phyloP scores from a whole-genome alignment of 1,140 invertebrate species.

The Drosophila sechellia region DNA sequence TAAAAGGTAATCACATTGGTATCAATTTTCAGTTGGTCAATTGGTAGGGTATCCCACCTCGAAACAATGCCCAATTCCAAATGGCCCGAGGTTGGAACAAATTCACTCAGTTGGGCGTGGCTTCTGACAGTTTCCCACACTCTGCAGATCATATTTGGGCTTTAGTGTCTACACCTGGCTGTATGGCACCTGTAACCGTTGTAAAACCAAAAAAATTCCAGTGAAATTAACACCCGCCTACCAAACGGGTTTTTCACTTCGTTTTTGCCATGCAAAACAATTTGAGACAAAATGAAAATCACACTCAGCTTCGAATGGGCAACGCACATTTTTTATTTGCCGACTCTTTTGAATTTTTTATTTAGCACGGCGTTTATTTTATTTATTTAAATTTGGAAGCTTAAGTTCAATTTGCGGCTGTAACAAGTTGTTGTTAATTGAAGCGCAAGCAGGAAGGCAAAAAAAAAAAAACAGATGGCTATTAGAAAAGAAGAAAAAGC shows the following conservation, averaged over 20 bases:
- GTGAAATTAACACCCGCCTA: conserved; percentile 66
- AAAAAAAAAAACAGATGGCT: conserved; percentile 33
- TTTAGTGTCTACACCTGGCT: conserved; percentile 14
- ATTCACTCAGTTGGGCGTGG: conserved; percentile 16
- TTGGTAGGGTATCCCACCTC: neutral
- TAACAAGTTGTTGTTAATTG: conserved; percentile 82
- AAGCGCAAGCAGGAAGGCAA: conserved; percentile 62
- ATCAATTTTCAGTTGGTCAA: conserved; percentile 16
- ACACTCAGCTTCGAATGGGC: conserved; percentile 39
- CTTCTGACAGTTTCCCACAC: conserved; percentile 56
- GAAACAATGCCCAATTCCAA: neutral
- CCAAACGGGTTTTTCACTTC: conserved; percentile 47
- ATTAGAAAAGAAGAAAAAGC: conserved; percentile 55
- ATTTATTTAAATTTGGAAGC: conserved; percentile 68
- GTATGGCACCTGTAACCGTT: conserved; percentile 56
- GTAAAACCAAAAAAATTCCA: conserved; percentile 72
- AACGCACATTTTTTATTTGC: conserved; percentile 35
- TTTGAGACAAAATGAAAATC: conserved; percentile 63
- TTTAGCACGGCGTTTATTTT: conserved; percentile 66
- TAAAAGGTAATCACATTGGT: conserved; percentile 19
- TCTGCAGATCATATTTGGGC: neutral
- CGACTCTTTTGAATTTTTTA: conserved; percentile 33
- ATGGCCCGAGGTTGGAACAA: neutral
- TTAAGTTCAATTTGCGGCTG: conserved; percentile 76
- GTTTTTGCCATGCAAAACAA: conserved; percentile 36